Evolutionary conservation across 2,888 invertebrate species (phyloP).

Genomic region (Drosophila longiperda): DNA sequence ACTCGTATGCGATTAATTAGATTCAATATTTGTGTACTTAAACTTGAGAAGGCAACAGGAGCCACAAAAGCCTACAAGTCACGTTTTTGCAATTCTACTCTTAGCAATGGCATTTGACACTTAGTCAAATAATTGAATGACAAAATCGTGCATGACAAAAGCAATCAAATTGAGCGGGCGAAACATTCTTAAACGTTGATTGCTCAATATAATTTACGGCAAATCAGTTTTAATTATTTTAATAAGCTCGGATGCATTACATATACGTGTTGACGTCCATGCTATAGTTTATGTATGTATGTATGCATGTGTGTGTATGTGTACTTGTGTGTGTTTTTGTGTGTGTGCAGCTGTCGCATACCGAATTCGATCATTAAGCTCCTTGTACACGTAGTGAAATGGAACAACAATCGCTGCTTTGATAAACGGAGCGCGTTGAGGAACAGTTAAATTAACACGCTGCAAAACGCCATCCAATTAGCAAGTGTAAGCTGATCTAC

Average conservation of each 20-base stretch:
- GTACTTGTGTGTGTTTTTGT: not conserved
- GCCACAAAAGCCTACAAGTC: conserved; percentile 37
- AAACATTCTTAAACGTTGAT: conserved; percentile 19
- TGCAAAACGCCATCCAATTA: conserved; percentile 54
- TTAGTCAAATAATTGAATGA: conserved; percentile 60
- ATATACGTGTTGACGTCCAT: conserved; percentile 54
- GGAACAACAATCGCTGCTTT: conserved; percentile 42
- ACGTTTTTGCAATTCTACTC: conserved; percentile 50
- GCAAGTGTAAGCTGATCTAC: conserved; percentile 18
- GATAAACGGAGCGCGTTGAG: conserved; percentile 55
- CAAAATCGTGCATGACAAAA: conserved; percentile 54
- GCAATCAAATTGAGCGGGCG: conserved; percentile 33
- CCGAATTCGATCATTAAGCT: conserved; percentile 16
- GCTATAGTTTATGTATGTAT: conserved; percentile 35
- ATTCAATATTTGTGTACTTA: conserved; percentile 13
- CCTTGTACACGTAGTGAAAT: conserved; percentile 32
- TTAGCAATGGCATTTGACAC: conserved; percentile 35
- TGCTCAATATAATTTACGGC: conserved; percentile 50
- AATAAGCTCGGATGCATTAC: conserved; percentile 50
- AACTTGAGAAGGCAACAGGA: conserved; percentile 4
- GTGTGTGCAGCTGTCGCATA: not conserved
- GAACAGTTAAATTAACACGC: conserved; percentile 31
- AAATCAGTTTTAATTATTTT: conserved; percentile 75
- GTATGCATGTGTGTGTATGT: not conserved
- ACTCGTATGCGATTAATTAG: conserved; percentile 17